Percentiles rank a stretch among this genome's conserved stretches.
These are phyloP conservation scores for Samia ricini DNA, from an alignment of 1,140 invertebrate species.

Conservation along the genomic window DNA sequence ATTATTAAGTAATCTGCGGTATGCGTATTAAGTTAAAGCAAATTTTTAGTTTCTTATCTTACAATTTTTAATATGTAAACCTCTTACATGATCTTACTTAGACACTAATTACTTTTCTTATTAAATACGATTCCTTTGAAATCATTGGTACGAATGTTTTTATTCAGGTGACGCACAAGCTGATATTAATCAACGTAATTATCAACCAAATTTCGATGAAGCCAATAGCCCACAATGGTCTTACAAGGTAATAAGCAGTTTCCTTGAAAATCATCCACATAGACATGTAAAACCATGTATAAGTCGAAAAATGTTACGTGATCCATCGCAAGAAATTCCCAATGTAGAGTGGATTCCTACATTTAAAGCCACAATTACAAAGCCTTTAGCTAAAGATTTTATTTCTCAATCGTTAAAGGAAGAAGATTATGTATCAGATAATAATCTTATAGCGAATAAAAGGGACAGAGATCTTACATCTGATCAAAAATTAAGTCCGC, in stretches of 20 bases:
- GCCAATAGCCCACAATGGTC: background rate
- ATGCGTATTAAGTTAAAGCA: too few species aligned
- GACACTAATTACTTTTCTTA: too few species aligned
- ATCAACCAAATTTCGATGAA: background rate
- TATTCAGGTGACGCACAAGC: background rate
- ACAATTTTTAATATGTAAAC: too few species aligned
- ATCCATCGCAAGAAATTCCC: background rate
- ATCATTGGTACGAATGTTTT: background rate
- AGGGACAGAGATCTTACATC: background rate
- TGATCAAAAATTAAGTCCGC: background rate
- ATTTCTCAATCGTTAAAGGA: background rate
- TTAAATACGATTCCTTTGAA: background rate
- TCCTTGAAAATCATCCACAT: slow-evolving; percentile 9
- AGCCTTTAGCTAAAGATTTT: background rate
- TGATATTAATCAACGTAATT: background rate
- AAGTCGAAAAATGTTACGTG: background rate
- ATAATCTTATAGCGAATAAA: background rate
- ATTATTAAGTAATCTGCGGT: too few species aligned
- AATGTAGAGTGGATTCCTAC: slow-evolving; percentile 7
- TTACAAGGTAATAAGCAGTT: background rate
- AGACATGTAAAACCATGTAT: slow-evolving; percentile 14
- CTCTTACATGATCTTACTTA: too few species aligned
- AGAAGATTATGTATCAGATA: background rate
- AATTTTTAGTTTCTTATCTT: too few species aligned
- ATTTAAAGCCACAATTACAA: background rate